Base-by-base conservation (phyloP, 2,113 vertebrate species). In the Ageneiosus marmoratus region DNA sequence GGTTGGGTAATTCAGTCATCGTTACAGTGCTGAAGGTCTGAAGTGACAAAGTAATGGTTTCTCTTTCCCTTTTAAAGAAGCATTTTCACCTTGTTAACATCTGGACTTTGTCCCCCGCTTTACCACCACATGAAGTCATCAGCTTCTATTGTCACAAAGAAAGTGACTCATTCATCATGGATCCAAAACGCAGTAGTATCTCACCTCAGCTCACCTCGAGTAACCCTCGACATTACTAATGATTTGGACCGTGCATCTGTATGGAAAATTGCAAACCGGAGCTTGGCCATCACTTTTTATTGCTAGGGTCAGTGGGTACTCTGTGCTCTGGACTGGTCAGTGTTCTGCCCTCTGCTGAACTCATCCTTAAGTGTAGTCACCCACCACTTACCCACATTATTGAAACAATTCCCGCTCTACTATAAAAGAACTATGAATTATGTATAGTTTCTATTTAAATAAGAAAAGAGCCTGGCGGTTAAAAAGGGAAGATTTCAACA, bases 291-390 rank as follows among this genome's bases (percentile, higher is more conserved):
- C 2, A 24, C 46, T 74, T 41, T 15, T 70, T 75, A 77, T 86
- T 86, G 75, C 56, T 75, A 62, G 87, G 84, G 81, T 88, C 83
- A 83, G 56, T 78, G 82, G 83, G 84, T 86, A 78, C 83, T 81
- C 55, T 4, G 51, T 22, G 76, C 55, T 79, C 72, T 55, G 84
- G 77, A 83, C 72, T 51, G 75, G 60, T 79, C 77, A 67, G 75
- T 41, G 60, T 81, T 77, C 67, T 86, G 67, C 82, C 80, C 82
- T 79, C 85, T 79, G 67, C 60, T 77, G 76, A 88, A 84, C 65
- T 46, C 58, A 13, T 55, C 67, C 62, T 32, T 44, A 60, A 89
- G 82, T 20, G 20, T n/a, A 77, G 62, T 74, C 37, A 75, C 70
- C 80, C 81, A 67, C 48, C 44, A 81, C 62, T 84, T 77, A 46